phyloP scores from a whole-genome alignment of 2,797 vertebrate species.

The Leptoclinus maculatus region DNA sequence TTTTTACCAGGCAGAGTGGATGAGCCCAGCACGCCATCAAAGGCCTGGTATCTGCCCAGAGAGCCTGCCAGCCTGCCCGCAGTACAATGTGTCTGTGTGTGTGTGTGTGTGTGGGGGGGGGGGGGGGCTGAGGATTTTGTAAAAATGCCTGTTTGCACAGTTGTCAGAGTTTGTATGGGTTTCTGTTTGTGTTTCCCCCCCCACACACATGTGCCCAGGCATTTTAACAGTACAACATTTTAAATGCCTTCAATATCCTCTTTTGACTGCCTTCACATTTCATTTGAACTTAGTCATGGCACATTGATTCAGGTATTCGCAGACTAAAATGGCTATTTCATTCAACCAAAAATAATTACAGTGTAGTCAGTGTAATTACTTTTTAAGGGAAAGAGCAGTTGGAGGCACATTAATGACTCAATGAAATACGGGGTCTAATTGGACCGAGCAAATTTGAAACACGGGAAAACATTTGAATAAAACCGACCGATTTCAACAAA shows the following conservation, averaged over 20 bases:
- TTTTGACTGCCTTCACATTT: background rate
- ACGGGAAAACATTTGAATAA: background rate
- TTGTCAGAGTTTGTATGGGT: constrained; percentile 50
- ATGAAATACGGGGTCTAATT: background rate
- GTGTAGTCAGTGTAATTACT: background rate
- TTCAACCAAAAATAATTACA: constrained; percentile 9
- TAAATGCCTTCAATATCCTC: background rate
- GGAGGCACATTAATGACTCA: background rate
- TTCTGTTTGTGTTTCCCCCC: background rate
- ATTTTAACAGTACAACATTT: constrained; percentile 13
- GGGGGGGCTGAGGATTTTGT: constrained; percentile 41
- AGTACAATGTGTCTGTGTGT: constrained; percentile 39
- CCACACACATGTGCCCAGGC: background rate
- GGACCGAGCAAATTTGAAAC: constrained; percentile 1
- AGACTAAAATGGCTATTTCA: constrained; percentile 7
- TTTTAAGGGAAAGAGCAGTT: background rate
- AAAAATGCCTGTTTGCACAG: constrained; percentile 60
- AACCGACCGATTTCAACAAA: background rate
- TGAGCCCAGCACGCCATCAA: constrained; percentile 69
- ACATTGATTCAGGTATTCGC: constrained; percentile 1
- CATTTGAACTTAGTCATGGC: background rate
- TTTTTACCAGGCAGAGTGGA: constrained; percentile 67
- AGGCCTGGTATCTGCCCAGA: constrained; percentile 70
- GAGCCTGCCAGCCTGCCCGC: constrained; percentile 60
- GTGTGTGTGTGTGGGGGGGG: constrained; percentile 5